Evolutionary conservation across 2,888 invertebrate species (phyloP), one percentile per base, ranked within the genome.

Genomic region (Chouioia cunea): DNA sequence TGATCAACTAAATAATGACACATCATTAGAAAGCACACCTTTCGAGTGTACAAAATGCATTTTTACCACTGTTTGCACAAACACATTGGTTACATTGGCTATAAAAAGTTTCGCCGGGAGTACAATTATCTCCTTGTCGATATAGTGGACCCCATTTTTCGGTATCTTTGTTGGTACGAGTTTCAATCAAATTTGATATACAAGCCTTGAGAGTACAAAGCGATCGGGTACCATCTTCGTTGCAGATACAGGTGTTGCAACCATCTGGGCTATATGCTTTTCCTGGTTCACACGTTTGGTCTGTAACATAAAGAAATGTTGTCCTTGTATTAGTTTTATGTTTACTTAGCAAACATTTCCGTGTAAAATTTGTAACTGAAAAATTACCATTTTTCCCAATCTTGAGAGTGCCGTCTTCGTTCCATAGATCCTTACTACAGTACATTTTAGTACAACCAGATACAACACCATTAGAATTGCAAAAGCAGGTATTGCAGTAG

Each of bases 401-500:
- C 48, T 48, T 48, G n/a, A 48, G 15, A 6, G 48, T 48, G 48
- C 48, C 15, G 46, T 60, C 48, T 15, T 65, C 48, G 50, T 53
- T 54, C 48, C 6, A 54, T 43, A 52, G 53, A 18, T 58, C 68
- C 46, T 52, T 20, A 36, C 77, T 73, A 44, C 77, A 77, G 2
- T 2, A 36, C 70, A 70, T 75, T 43, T 16, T 67, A 15, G 76
- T 77, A 52, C 77, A 77, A 6, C 58, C 65, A 0, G 64, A 27
- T 14, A 22, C 15, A 15, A 36, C 58, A 23, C 89, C 88, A 15
- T 60, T 27, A 8, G 2, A 14, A 2, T 43, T 36, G 78, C 90
- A 90, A n/a, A 87, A 85, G 77, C 90, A 90, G 79, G 86, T 88
- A 76, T 90, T 89, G 81, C 90, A 90, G 67, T 89, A 89, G 67